Evolutionary conservation across 2,888 invertebrate species (phyloP).

Genomic region (Ichneumon xanthorius): DNA sequence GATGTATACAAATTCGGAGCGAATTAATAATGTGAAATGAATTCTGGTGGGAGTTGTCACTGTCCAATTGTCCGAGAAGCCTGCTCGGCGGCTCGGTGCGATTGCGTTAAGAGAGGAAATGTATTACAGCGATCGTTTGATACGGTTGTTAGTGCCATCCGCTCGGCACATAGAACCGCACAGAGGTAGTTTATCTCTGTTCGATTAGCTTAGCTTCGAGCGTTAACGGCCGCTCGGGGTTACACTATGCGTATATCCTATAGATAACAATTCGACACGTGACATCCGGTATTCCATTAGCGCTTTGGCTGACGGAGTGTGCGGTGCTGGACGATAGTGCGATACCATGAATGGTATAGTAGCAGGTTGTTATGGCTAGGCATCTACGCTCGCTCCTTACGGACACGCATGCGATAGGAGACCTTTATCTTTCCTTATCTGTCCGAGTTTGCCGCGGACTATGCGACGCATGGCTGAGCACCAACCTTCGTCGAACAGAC

Average conservation of each 20-base stretch:
- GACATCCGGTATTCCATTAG: conserved; percentile 66
- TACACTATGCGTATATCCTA: conserved; percentile 34
- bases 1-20: neutral
- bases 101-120: conserved; percentile 41
- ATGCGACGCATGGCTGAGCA: neutral
- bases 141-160: conserved; percentile 53
- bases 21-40: conserved; percentile 1
- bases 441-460: neutral
- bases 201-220: conserved; percentile 54
- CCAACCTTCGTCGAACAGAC: neutral
- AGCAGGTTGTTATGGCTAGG: neutral
- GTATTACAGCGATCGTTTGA: conserved; percentile 45
- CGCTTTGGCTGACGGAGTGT: conserved; percentile 29
- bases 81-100: neutral
- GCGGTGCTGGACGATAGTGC: neutral
- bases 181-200: conserved; percentile 53
- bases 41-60: neutral
- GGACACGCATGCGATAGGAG: neutral
- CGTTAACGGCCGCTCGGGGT: conserved; percentile 49
- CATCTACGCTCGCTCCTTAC: neutral
- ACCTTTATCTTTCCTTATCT: neutral
- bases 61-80: conserved; percentile 11
- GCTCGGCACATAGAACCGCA: conserved; percentile 40
- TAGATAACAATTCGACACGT: conserved; percentile 58
- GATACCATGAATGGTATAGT: conserved; percentile 16